phyloP scores from a whole-genome alignment of 2,113 vertebrate species.

The Scophthalmus maximus region DNA sequence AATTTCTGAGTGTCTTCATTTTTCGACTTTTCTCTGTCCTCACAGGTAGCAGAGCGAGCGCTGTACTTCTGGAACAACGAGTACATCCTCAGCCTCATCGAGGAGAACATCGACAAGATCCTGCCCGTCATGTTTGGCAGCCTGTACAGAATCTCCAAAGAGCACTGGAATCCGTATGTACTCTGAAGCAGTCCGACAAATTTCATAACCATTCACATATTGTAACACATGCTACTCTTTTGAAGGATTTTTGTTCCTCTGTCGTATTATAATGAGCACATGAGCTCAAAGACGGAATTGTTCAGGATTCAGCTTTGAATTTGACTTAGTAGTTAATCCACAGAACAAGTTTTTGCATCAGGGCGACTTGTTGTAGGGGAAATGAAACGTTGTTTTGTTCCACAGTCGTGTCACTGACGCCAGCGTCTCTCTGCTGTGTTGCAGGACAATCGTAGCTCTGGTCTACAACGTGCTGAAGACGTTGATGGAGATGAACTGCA shows the following conservation, averaged over 20 bases:
- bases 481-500: slow-evolving; percentile 98
- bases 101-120: slow-evolving; percentile 96
- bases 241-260: too few species aligned
- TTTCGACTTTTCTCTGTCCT: background rate
- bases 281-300: too few species aligned
- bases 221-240: background rate
- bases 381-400: background rate
- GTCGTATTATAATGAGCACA: too few species aligned
- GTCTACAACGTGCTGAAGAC: slow-evolving; percentile 98
- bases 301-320: too few species aligned
- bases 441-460: slow-evolving; percentile 94
- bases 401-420: background rate
- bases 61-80: slow-evolving; percentile 99
- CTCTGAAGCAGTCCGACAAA: background rate
- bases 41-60: slow-evolving; percentile 95
- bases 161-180: slow-evolving; percentile 99
- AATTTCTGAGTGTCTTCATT: background rate
- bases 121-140: slow-evolving; percentile 98
- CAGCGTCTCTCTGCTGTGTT: slow-evolving; percentile 31
- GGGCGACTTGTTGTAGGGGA: too few species aligned
- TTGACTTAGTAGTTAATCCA: too few species aligned
- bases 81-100: slow-evolving; percentile 98
- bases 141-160: slow-evolving; percentile 99
- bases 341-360: too few species aligned
- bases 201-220: background rate